Base-by-base conservation (phyloP, 2,888 invertebrate species). In the Pheosia tremula region DNA sequence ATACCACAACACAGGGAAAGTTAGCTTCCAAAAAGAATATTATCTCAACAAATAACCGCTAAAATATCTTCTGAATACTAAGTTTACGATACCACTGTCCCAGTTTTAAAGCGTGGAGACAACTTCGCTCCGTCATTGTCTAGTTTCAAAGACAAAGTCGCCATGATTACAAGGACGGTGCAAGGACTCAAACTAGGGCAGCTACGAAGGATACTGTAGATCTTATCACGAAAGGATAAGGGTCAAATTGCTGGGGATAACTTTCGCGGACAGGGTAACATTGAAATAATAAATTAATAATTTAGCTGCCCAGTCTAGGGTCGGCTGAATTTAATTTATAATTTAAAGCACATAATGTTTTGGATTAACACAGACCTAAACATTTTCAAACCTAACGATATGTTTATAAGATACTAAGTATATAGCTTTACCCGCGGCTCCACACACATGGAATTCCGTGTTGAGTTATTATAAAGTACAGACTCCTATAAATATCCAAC, bases 101-200 rank as follows among this genome's bases (percentile, higher is more conserved):
- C 45, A 58, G 59, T 70, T 70, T 59, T 54, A 57, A 60, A 70
- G 55, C 57, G 65, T 52, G 11, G 49, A 58, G 52, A 52, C 52
- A 72, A 63, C 66, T 70, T 73, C 58, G 58, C 61, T 64, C 56
- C 59, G 53, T 55, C 62, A 72, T 41, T 69, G 69, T 69, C 56
- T 55, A 47, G 53, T 56, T 45, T 61, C 58, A 61, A 63, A 73
- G 66, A 52, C 56, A 49, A 73, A 70, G 63, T 70, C 69, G 43
- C 56, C 56, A 49, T 57, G 50, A 64, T 60, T 54, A 54, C 61
- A 66, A 69, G 66, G 63, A 60, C 50, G 52, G 38, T n/a, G 41
- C 58, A 58, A 62, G 61, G 61, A 68, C 59, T 39, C 5, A 13
- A 55, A 55, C 39, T 55, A 39, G 55, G 55, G 11, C 55, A 55